Base-by-base conservation (phyloP, 2,888 invertebrate species). In the Myopa tessellatipennis region DNA sequence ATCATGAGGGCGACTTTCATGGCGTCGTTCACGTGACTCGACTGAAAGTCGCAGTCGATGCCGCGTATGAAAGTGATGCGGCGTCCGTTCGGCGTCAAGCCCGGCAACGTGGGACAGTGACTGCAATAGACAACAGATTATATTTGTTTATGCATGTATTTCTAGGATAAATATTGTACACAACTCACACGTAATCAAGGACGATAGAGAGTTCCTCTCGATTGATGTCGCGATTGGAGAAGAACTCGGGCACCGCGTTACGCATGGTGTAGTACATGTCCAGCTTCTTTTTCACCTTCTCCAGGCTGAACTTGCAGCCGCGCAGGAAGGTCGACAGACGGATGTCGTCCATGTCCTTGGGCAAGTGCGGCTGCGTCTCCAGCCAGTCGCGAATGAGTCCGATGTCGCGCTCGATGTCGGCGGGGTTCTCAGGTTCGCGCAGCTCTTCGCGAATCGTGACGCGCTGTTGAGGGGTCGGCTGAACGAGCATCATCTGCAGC, bases 241-340 rank as follows among this genome's bases (percentile, higher is more conserved):
- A 96, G 89, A 96, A 94, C 87, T 96, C 96, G 0, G 96, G 96
- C 52, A 94, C 92, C 1, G 95, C 94, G 6, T 93, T 91, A 36
- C 95, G 91, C 94, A 95, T 95, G 12, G 96, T 95, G 88, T 95
- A 95, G 89, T 95, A 96, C 94, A 95, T 95, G 88, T 96, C 96
- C 85, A 96, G 89, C 89, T 96, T 96, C 85, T 92, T 92, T 90
- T 96, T 96, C 88, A 94, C 93, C 90, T 95, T 95, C 89, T 96
- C 96, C 87, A 96, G 87, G 75, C 95, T 95, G 90, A 95, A 96
- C 90, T 95, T 96, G 90, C 95, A 95, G 40, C 95, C 95, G 16
- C 96, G 92, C 80, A 96, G 91, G 90, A 95, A 96, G 76, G 95
- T 95, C 91, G 94, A 92, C 81, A 96, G 90, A 78, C 95, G 92